Percentiles rank a stretch among this genome's conserved stretches.
Evolutionary conservation across 2,888 invertebrate genomes (phyloP).

Genomic region (Epistrophe eligans): DNA sequence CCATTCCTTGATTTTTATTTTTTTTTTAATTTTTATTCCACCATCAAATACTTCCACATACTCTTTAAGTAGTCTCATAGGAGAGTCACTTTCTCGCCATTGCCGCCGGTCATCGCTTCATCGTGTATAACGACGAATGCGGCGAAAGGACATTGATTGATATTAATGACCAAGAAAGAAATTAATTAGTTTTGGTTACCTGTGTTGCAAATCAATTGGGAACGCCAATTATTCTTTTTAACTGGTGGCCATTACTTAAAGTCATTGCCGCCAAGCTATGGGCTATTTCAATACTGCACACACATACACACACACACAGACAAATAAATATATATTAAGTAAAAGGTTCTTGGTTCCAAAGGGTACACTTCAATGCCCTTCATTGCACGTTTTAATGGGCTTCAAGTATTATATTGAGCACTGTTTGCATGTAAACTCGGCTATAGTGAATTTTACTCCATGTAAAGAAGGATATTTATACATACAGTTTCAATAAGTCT

Average conservation of each 20-base stretch:
- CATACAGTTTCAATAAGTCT: conserved; percentile 17
- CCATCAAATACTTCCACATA: conserved; percentile 9
- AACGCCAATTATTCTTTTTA: conserved; percentile 75
- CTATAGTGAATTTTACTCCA: background rate
- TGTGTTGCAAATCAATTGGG: conserved; percentile 76
- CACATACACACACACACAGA: background rate
- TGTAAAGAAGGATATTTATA: background rate
- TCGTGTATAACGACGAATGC: conserved; percentile 54
- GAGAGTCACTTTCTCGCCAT: conserved; percentile 1
- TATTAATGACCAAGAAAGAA: conserved; percentile 72
- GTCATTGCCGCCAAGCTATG: conserved; percentile 61
- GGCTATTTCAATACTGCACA: conserved; percentile 33
- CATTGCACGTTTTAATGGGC: conserved; percentile 60
- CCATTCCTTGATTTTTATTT: conserved; percentile 27
- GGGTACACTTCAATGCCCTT: conserved; percentile 34
- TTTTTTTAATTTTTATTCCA: background rate
- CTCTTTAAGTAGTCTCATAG: conserved; percentile 25
- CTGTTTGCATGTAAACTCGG: conserved; percentile 56
- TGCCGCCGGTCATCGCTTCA: conserved; percentile 17
- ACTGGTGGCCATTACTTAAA: conserved; percentile 74
- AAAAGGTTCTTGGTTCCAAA: conserved; percentile 28
- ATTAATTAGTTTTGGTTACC: conserved; percentile 76
- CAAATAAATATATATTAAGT: background rate
- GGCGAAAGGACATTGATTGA: conserved; percentile 72
- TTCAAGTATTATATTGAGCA: conserved; percentile 56